These are phyloP conservation scores for Sternarchorhynchus goeldii DNA, from an alignment of 2,797 vertebrate genomes.

Conservation along the genomic window DNA sequence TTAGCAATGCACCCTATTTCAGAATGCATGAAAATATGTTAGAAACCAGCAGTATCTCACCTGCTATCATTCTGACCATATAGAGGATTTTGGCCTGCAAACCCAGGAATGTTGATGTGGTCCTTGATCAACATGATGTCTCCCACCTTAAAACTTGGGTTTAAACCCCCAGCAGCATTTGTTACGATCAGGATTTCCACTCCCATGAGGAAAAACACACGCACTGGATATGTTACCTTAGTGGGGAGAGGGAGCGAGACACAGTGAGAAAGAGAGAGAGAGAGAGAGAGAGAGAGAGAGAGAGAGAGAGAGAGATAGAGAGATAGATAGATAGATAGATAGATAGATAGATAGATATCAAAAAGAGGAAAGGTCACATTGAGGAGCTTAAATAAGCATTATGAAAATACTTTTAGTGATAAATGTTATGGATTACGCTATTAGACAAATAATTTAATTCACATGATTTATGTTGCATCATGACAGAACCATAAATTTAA, in stretches of 20 bases:
- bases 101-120: slow-evolving; percentile 83
- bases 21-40: not conserved
- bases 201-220: slow-evolving; percentile 81
- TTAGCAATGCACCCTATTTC: not conserved
- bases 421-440: too few relatives aligned
- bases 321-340: not conserved
- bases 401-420: too few relatives aligned
- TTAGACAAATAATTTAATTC: too few relatives aligned
- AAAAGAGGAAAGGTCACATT: too few relatives aligned
- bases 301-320: not conserved
- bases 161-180: slow-evolving; percentile 83
- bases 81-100: slow-evolving; percentile 76
- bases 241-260: slow-evolving; percentile 19
- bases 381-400: too few relatives aligned
- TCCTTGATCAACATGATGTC: slow-evolving; percentile 88
- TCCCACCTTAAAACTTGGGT: slow-evolving; percentile 72
- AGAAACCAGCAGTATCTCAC: slow-evolving; percentile 54
- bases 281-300: not conserved
- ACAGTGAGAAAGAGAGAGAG: too few relatives aligned
- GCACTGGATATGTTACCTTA: slow-evolving; percentile 82
- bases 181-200: slow-evolving; percentile 83
- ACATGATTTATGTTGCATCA: not conserved
- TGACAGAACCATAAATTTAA: not conserved
- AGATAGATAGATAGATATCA: not conserved
- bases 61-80: slow-evolving; percentile 74